Evolutionary conservation across 2,797 vertebrate species (phyloP), one percentile per base, ranked within the genome.

Genomic region (Nasua narica): DNA sequence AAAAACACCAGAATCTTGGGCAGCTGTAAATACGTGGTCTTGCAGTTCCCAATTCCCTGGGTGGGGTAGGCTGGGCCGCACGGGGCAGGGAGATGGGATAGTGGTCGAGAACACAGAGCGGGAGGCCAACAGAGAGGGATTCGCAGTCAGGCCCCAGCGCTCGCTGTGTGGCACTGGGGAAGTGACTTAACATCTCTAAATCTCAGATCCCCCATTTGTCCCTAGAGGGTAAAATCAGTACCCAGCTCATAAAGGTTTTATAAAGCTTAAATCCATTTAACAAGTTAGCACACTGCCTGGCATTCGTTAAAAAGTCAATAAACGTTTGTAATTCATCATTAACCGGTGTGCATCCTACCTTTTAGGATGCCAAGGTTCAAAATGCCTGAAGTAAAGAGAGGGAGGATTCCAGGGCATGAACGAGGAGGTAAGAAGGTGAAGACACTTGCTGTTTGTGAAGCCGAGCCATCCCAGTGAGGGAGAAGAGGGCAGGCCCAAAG

Each of bases 1-100:
- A 35, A 46, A 70, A 91, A 74, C 60, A 86, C 58, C 82, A 91
- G 79, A 93, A 69, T 86, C 62, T 52, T 60, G 48, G 43, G 52
- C 74, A 89, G 43, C 46, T 54, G 60, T 15, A 48, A 23, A 65
- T 72, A 77, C 0, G 19, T n/a, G 35, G 69, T 74, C n/a, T 78
- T 12, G 43, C n/a, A 43, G 15, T 40, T 67, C 65, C 65, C n/a
- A 35, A 35, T 35, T 35, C 65, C n/a, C n/a, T 35, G 13, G 60
- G 6, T 19, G 0, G 9, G 21, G 19, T 2, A 56, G 67, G 32
- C 25, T 21, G 37, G 58, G 50, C 69, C 23, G 40, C 13, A 16
- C 0, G 2, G 21, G 54, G 60, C 25, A 12, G 0, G 3, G 46
- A 25, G 50, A 74, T 25, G 35, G 11, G 21, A 23, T 1, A 25